Evolutionary conservation across 2,888 invertebrate genomes (phyloP), one percentile per base, ranked within the genome.

Genomic region (Autographa pulchrina): DNA sequence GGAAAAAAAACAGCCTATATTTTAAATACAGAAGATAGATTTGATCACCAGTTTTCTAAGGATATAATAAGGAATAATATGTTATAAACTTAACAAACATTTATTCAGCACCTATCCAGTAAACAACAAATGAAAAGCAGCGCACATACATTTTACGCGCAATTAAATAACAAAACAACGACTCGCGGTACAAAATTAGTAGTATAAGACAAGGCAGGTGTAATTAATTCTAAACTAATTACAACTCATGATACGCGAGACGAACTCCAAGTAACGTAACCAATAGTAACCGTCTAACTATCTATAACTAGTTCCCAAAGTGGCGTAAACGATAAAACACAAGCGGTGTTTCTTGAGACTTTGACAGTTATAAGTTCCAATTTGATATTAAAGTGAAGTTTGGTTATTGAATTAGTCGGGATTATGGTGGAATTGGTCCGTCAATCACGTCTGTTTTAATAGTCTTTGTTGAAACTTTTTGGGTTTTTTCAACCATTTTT

Each of bases 211-310:
- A 89, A 82, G 81, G 82, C 88, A 89, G 88, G 88, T 89, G 91
- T 93, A 93, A 94, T 94, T 93, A 94, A 94, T 94, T 93, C 85
- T 78, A 74, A 88, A 91, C 88, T 93, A 94, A 93, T 93, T 92
- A 92, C 90, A 80, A 77, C 82, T 84, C 88, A 87, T 90, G 92
- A 91, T 91, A 90, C 87, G 87, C 84, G 84, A 82, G 83, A 86
- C 86, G 82, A 85, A 85, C 85, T 86, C 78, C 70, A 65, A 82
- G 72, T 79, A 75, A 74, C 73, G 72, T 58, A 80, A 84, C 78
- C 84, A 80, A 82, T 78, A 62, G 72, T 78, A 73, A 69, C 68
- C 80, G 70, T 31, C 59, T 76, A 79, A 80, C 82, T 83, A 83
- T 65, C 52, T 59, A 81, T 83, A 81, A 82, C 79, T 84, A 86